Conservation (phyloP, 2,888 invertebrate species). For the Elysia crispata region DNA sequence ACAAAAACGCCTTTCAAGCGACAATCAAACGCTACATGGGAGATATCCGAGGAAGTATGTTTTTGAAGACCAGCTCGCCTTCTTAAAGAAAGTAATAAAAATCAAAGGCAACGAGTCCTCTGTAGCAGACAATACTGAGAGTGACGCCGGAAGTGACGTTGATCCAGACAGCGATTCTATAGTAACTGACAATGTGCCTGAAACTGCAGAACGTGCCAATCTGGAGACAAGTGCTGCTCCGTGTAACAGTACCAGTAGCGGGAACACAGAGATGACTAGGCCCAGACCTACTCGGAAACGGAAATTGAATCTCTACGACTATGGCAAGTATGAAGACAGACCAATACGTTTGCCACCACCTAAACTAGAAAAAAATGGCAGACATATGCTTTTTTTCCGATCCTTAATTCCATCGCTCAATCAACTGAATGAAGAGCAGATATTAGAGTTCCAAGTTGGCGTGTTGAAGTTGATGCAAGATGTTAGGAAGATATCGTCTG, state of each 20-base stretch:
- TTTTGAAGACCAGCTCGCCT: neutral
- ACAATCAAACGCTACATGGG: too few species aligned
- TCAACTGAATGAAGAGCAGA: neutral
- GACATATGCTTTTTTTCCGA: neutral
- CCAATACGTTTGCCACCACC: too few species aligned
- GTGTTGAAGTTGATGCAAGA: neutral
- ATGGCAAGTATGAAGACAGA: too few species aligned
- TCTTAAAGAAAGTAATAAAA: neutral
- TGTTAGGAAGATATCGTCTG: neutral
- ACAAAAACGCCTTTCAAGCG: neutral
- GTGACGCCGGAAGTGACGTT: too few species aligned
- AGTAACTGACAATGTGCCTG: too few species aligned
- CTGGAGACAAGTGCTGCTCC: too few species aligned
- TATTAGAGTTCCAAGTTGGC: neutral
- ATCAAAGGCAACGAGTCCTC: neutral
- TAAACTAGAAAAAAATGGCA: neutral
- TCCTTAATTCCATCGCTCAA: neutral
- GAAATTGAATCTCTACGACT: too few species aligned
- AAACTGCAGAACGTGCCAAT: too few species aligned
- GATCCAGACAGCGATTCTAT: too few species aligned
- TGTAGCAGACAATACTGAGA: neutral
- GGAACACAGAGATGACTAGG: too few species aligned
- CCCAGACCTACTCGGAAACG: too few species aligned
- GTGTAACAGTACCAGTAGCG: too few species aligned
- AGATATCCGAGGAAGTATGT: neutral